Percentiles rank a stretch among this genome's conserved stretches.
phyloP scores from a whole-genome alignment of 2,888 invertebrate species.

The Caradrina clavipalpis region DNA sequence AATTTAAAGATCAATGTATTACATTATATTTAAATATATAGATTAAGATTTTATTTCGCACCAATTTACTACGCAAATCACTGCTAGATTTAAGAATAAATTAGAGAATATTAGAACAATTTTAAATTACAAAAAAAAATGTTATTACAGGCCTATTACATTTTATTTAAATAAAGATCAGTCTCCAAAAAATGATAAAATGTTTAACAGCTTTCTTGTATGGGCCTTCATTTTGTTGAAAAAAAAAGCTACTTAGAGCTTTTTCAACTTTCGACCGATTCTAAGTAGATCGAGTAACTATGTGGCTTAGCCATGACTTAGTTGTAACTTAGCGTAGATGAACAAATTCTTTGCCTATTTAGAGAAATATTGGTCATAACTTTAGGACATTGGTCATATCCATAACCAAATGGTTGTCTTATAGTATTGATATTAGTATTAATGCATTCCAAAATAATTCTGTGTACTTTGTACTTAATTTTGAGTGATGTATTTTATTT shows the following conservation, averaged over 20 bases:
- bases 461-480: constrained; percentile 29
- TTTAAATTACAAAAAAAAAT: not conserved
- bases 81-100: constrained; percentile 3
- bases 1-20: constrained; percentile 31
- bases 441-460: constrained; percentile 62
- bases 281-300: constrained; percentile 36
- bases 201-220: constrained; percentile 19
- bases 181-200: not conserved
- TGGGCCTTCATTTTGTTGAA: constrained; percentile 7
- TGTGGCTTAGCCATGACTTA: constrained; percentile 76
- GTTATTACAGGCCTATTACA: not conserved
- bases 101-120: constrained; percentile 4
- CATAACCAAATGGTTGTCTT: constrained; percentile 22
- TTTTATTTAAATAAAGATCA: not conserved
- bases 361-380: constrained; percentile 32
- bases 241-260: constrained; percentile 23
- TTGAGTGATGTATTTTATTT: constrained; percentile 24
- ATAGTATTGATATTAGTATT: constrained; percentile 57
- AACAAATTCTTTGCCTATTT: constrained; percentile 23
- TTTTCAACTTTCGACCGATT: constrained; percentile 23
- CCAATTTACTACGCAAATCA: constrained; percentile 7
- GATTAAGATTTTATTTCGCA: constrained; percentile 28
- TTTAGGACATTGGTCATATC: constrained; percentile 16
- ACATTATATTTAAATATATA: constrained; percentile 40
- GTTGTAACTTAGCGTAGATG: constrained; percentile 48